Percentiles rank a stretch among this genome's conserved stretches.
Evolutionary conservation across 2,113 vertebrate species (phyloP).

Genomic region (Dasyornis broadbenti): DNA sequence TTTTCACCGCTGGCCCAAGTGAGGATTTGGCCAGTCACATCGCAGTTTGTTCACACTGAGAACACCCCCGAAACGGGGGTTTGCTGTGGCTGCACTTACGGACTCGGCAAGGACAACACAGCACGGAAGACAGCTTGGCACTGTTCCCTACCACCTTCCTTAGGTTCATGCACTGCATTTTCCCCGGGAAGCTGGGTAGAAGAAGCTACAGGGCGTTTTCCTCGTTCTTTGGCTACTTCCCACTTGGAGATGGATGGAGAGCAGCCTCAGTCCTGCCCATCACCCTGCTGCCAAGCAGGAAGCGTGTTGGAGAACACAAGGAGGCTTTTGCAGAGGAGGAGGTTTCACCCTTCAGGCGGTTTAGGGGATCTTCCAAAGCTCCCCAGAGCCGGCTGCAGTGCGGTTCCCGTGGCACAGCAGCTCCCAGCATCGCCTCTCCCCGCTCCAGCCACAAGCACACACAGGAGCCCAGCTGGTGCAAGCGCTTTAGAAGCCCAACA

Average conservation of each 20-base stretch:
- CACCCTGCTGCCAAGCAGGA: background rate
- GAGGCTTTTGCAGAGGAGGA: background rate
- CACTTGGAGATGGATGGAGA: background rate
- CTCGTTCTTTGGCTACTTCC: background rate
- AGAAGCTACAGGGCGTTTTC: background rate
- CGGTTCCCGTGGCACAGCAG: background rate
- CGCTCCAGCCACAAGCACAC: background rate
- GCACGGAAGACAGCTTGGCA: background rate
- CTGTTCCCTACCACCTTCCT: background rate
- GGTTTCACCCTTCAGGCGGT: background rate
- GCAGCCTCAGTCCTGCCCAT: background rate
- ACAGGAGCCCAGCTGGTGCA: background rate
- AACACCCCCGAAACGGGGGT: background rate
- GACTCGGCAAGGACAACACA: background rate
- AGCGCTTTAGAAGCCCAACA: background rate
- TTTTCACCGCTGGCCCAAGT: background rate
- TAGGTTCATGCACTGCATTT: background rate
- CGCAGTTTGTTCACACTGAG: background rate
- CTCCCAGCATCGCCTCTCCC: background rate
- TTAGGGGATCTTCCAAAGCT: background rate
- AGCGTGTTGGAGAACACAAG: background rate
- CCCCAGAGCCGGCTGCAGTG: background rate
- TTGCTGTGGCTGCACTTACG: background rate
- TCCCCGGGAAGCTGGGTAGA: background rate
- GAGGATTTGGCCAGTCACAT: background rate